These are phyloP conservation scores for Peromyscus melanophrys DNA, from an alignment of 2,797 vertebrate genomes.

Conservation along the genomic window DNA sequence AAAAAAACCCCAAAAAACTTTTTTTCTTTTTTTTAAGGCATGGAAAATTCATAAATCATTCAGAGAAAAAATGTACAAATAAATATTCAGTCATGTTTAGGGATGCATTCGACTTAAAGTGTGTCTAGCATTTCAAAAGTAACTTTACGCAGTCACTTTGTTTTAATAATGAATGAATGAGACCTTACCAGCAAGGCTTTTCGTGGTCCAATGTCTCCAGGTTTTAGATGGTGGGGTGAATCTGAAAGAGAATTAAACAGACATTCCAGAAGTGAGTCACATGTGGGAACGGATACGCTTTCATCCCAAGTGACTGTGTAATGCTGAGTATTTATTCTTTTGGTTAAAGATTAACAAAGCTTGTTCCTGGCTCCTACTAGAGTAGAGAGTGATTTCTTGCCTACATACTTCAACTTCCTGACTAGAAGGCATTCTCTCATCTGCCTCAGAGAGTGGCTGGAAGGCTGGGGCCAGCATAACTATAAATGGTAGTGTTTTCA, in stretches of 20 bases:
- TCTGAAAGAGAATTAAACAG: constrained; percentile 80
- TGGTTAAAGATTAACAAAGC: constrained; percentile 75
- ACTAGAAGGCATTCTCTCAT: constrained; percentile 62
- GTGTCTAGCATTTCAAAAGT: constrained; percentile 66
- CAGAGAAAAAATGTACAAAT: constrained; percentile 10
- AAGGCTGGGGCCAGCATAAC: constrained; percentile 65
- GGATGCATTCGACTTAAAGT: constrained; percentile 36
- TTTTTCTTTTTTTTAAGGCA: neutral
- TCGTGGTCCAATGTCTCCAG: constrained; percentile 6
- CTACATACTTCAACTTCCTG: constrained; percentile 76
- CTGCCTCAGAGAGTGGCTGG: constrained; percentile 53
- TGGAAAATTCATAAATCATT: constrained; percentile 66
- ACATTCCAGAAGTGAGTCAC: constrained; percentile 57
- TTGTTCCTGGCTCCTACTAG: constrained; percentile 65
- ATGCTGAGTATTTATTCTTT: constrained; percentile 59
- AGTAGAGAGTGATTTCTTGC: constrained; percentile 41
- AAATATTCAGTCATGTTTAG: constrained; percentile 41
- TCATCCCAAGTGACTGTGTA: neutral
- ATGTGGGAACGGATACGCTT: constrained; percentile 23
- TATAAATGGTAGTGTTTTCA: constrained; percentile 82
- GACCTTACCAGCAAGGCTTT: constrained; percentile 74
- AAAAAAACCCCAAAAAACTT: neutral
- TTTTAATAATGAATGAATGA: constrained; percentile 52
- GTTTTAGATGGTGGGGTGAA: constrained; percentile 51
- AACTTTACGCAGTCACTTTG: constrained; percentile 15